phyloP scores from a whole-genome alignment of 2,888 invertebrate species.

The Mechanitis mazaeus region DNA sequence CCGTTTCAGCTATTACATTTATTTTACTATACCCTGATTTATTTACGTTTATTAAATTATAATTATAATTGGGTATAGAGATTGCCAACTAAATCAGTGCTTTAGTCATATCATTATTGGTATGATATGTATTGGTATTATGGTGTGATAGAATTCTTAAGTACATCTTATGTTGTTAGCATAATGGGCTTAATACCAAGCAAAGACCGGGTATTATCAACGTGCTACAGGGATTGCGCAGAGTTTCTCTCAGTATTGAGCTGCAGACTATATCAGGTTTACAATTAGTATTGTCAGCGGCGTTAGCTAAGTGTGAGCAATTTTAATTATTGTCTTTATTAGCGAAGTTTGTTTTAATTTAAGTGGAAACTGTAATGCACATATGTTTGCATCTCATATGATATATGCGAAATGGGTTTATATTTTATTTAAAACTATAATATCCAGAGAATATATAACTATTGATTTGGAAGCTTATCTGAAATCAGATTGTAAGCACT shows the following conservation, averaged over 20 bases:
- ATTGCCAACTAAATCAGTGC: too few relatives aligned
- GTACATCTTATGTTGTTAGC: too few relatives aligned
- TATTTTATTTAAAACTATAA: not conserved
- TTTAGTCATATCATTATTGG: too few relatives aligned
- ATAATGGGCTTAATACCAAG: too few relatives aligned
- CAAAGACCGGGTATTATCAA: not conserved
- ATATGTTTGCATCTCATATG: not conserved
- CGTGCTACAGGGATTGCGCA: not conserved
- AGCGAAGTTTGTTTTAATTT: not conserved
- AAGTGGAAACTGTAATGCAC: not conserved
- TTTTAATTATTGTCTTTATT: conserved; percentile 2
- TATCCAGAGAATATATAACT: not conserved
- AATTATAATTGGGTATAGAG: too few relatives aligned
- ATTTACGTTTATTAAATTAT: too few relatives aligned
- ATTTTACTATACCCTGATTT: not conserved
- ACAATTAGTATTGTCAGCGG: not conserved
- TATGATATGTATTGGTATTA: too few relatives aligned
- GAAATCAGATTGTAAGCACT: conserved; percentile 37
- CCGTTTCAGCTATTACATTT: not conserved
- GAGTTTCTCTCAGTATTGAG: not conserved
- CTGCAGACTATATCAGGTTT: not conserved
- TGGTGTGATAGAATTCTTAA: too few relatives aligned
- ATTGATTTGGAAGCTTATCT: conserved; percentile 20
- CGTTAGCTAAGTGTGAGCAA: not conserved
- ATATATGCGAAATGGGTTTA: not conserved